Conservation (phyloP, 2,888 invertebrate species). For the Leptarthrus brevirostris region DNA sequence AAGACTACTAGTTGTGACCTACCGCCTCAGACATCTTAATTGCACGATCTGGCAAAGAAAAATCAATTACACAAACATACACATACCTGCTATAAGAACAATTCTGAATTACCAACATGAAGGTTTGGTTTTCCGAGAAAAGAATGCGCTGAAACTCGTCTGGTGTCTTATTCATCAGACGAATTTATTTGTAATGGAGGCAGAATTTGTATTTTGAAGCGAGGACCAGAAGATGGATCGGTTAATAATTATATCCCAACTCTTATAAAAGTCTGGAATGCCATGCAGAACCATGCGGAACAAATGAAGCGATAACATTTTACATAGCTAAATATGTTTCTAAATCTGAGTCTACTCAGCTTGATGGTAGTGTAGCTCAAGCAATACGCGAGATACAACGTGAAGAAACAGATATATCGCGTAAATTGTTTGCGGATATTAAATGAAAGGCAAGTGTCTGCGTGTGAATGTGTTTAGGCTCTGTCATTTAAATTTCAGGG, state of each 20-base stretch:
- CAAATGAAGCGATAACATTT: conserved; percentile 56
- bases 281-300: conserved; percentile 58
- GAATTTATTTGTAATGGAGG: conserved; percentile 48
- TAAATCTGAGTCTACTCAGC: conserved; percentile 40
- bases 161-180: conserved; percentile 48
- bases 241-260: conserved; percentile 56
- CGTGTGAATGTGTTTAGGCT: background rate
- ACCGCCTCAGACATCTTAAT: conserved; percentile 3
- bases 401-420: conserved; percentile 55
- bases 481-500: background rate
- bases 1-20: background rate
- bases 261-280: conserved; percentile 54
- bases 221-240: conserved; percentile 50
- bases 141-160: conserved; percentile 43
- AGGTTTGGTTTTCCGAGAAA: conserved; percentile 54
- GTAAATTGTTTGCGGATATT: conserved; percentile 58
- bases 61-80: no score
- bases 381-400: conserved; percentile 55
- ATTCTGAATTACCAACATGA: conserved; percentile 47
- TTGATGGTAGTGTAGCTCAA: conserved; percentile 46
- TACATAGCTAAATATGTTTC: conserved; percentile 53
- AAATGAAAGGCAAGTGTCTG: background rate
- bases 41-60: background rate
- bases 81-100: conserved; percentile 51
- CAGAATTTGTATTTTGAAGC: conserved; percentile 45